phyloP scores from a whole-genome alignment of 2,113 vertebrate genomes.

The Callorhinus ursinus region DNA sequence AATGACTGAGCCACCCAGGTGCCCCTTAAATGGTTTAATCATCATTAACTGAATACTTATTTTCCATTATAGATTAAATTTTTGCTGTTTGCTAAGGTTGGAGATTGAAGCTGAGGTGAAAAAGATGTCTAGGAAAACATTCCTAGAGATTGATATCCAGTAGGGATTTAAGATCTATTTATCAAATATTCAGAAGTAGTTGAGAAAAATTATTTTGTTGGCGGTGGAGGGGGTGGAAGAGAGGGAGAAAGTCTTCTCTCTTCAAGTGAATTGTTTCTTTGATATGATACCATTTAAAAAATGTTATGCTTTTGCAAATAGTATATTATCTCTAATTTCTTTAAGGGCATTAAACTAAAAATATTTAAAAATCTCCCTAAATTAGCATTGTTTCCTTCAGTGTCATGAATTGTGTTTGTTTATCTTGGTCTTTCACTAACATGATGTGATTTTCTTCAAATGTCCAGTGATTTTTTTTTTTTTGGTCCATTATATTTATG shows the following conservation, averaged over 20 bases:
- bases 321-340: neutral
- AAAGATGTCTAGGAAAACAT: neutral
- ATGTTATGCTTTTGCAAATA: neutral
- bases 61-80: neutral
- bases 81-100: neutral
- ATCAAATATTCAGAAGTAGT: neutral
- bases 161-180: neutral
- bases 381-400: neutral
- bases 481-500: neutral
- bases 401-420: neutral
- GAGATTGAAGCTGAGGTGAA: neutral
- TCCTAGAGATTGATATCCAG: neutral
- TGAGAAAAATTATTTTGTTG: neutral
- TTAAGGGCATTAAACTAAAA: neutral
- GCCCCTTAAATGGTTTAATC: neutral
- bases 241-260: neutral
- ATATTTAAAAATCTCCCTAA: neutral
- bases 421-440: neutral
- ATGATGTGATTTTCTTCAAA: neutral
- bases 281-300: neutral
- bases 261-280: neutral
- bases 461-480: neutral
- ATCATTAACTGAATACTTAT: neutral
- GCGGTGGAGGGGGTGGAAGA: neutral
- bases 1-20: too few species aligned